phyloP scores from a whole-genome alignment of 2,113 vertebrate genomes.

The Phyllopteryx taeniolatus region DNA sequence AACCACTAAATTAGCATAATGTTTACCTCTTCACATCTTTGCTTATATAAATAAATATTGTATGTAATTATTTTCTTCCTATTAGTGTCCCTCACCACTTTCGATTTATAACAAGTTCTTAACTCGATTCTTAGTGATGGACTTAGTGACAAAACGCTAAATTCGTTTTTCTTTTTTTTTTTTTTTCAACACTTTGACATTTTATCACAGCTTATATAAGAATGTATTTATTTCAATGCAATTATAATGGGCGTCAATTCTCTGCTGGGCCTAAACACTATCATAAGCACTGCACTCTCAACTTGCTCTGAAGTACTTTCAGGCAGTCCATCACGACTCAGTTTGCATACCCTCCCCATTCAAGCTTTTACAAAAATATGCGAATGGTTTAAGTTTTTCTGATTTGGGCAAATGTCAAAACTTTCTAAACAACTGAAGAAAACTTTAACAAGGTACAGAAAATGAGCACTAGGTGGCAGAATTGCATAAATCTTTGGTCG shows the following conservation, averaged over 20 bases:
- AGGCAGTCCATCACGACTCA: no score
- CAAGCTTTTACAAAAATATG: no score
- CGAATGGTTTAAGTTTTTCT: no score
- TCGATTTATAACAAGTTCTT: not conserved
- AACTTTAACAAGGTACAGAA: not conserved
- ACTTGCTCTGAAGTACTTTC: no score
- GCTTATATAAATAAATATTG: not conserved
- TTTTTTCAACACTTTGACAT: not conserved
- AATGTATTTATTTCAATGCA: no score
- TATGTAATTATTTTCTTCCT: not conserved
- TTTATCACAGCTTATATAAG: no score
- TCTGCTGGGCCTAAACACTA: no score
- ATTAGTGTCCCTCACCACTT: not conserved
- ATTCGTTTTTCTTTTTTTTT: not conserved
- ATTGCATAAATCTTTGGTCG: not conserved
- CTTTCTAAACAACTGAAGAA: not conserved
- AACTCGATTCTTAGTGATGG: not conserved
- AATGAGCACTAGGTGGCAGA: constrained; percentile 37
- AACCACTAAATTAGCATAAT: not conserved
- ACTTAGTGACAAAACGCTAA: not conserved
- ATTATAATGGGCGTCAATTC: no score
- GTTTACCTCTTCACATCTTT: not conserved
- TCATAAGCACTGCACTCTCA: no score
- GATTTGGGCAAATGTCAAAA: no score
- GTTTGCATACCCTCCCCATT: no score